Base-by-base conservation (phyloP, 2,797 vertebrate species). In the Xiphophorus birchmanni region DNA sequence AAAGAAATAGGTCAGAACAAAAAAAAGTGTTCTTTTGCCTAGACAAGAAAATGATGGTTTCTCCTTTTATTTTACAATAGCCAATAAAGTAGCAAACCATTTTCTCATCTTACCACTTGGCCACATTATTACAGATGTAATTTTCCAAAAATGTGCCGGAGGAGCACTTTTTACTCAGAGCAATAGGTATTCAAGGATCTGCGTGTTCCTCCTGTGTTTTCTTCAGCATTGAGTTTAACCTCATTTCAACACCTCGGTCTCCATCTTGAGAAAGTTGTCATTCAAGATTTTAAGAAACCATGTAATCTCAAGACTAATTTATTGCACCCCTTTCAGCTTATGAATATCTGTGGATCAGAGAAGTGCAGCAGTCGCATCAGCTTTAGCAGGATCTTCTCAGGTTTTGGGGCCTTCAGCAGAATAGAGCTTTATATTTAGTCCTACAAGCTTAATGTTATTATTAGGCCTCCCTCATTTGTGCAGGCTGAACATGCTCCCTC, bases 71-170 rank as follows among this genome's bases (percentile, higher is more conserved):
- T 91, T 88, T 91, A 80, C 93, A 81, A 89, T 90, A 75, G 83
- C 85, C 78, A 73, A 76, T 12, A 44, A 81, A 80, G 79, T 48
- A 79, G 80, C 76, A 69, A 40, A 40, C 80, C 90, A 80, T 91
- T 92, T 90, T 88, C 44, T 72, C 60, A n/a, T 50, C 86, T 80
- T 78, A 84, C 91, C 76, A 18, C 91, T 85, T 86, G 81, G 82
- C 85, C 87, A 29, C 42, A 82, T 84, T 86, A 84, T 86, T 86
- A 60, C 77, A 40, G 71, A 77, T 84, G 79, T 84, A 76, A 85
- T 88, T 88, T 85, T 35, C 80, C 77, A 82, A 90, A 94, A 92
- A 89, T 88, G 83, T 89, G 88, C 89, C 84, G 74, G 80, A 71
- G 65, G 42, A 73, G 77, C 48, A 79, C 44, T 84, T 91, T 63